phyloP scores from a whole-genome alignment of 92 coral and sea anemone genomes.

The Palythoa heliodiscus region DNA sequence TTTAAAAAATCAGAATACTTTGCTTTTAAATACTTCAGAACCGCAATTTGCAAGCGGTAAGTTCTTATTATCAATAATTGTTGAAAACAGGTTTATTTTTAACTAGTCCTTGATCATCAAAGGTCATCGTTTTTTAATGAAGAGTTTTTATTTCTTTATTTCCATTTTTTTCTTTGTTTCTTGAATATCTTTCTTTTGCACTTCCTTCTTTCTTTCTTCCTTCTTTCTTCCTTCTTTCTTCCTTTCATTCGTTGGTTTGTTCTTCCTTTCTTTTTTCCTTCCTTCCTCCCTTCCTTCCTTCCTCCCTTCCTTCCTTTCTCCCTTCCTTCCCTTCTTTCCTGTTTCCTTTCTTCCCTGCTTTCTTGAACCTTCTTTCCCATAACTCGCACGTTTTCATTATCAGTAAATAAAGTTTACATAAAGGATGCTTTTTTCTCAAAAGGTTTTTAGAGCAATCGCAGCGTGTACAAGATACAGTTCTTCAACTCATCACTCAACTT shows the following conservation, averaged over 20 bases:
- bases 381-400: neutral
- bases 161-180: too few species aligned
- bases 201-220: neutral
- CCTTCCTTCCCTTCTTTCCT: neutral
- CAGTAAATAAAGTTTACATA: neutral
- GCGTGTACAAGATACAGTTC: conserved; percentile 61
- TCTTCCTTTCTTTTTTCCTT: neutral
- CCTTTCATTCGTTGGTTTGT: neutral
- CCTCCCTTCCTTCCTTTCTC: neutral
- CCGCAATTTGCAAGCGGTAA: too few species aligned
- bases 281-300: neutral
- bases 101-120: too few species aligned
- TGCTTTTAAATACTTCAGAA: too few species aligned
- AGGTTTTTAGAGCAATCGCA: conserved; percentile 75
- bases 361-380: too few species aligned
- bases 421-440: neutral
- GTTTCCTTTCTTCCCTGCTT: neutral
- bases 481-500: conserved; percentile 66
- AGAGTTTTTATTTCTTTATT: too few species aligned
- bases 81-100: neutral
- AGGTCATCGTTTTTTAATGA: too few species aligned
- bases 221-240: neutral
- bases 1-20: neutral
- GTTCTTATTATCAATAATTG: neutral
- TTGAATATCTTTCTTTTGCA: too few species aligned